Base-by-base conservation (phyloP, 2,797 vertebrate genomes). In the Paramormyrops hopkinsi region DNA sequence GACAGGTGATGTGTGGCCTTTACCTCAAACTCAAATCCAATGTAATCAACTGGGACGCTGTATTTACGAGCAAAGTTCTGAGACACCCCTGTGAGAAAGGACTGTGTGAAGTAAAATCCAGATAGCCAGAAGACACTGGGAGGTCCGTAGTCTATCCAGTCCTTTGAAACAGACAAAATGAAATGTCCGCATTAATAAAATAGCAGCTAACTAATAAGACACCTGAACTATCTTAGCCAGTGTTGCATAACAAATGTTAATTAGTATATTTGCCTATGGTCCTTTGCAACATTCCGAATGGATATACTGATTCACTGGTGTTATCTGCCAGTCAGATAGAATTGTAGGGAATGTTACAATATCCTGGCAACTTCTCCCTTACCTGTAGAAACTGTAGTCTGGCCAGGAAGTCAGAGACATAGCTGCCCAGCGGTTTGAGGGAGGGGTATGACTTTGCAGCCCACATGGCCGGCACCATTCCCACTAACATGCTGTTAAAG, bases 91-190 rank as follows among this genome's bases (percentile, higher is more conserved):
- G 98, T 99, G 90, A 99, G 94, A 94, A 99, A 99, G 0, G 98
- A 99, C 93, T 99, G 98, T n/a, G 97, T 98, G 92, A 99, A 99
- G 94, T 97, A 99, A 94, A 99, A 99, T 54, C 97, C 97, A 0
- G 98, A 99, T 41, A 99, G 91, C 97, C 98, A 99, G 92, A 99
- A 99, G 89, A 99, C 97, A 25, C 92, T 92, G 2, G 98, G 97
- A 0, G 97, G 93, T 0, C 97, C 97, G 0, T 93, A 92, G 91
- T 94, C 92, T 87, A 98, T 96, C 97, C 98, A 99, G 0, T 98
- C 96, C 98, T 99, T 93, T 91, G 90, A 17, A 90, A 65, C 7
- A 62, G 22, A 90, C 17, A 62, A 33, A 51, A 37, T 29, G 50
- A 79, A 17, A 88, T 1, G 2, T 2, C 1, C 22, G 0, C 53